A percentile compares a stretch with the other conserved stretches of the same genome.
Evolutionary conservation across 37 sponge, comb jelly and placozoan genomes (phyloP).

Genomic region (Diacarnus erythraeanus): DNA sequence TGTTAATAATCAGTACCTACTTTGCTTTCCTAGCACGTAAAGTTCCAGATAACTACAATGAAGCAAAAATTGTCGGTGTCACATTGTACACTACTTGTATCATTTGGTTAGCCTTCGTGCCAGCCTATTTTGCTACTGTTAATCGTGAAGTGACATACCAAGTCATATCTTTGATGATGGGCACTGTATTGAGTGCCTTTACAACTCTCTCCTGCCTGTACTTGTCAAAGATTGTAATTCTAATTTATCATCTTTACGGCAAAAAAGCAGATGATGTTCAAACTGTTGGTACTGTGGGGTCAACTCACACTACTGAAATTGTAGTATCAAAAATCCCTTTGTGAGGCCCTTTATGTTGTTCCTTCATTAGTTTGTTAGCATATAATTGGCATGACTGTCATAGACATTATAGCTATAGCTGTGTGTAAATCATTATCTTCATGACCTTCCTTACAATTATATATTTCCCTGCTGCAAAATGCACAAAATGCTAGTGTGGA

Average conservation of each 20-base stretch:
- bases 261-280: no score
- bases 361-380: no score
- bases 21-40: slow-evolving; percentile 56
- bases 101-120: slow-evolving; percentile 68
- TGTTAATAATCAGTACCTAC: slow-evolving; percentile 46
- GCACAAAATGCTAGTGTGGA: no score
- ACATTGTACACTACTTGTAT: slow-evolving; percentile 33
- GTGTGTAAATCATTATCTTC: no score
- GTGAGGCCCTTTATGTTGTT: no score
- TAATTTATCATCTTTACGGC: background rate
- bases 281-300: no score
- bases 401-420: no score
- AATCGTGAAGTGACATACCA: slow-evolving; percentile 5
- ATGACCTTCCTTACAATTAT: no score
- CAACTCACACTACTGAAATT: no score
- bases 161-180: slow-evolving; percentile 36
- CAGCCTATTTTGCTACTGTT: slow-evolving; percentile 36
- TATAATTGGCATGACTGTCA: no score
- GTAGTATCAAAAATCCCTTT: no score
- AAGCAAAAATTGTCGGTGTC: slow-evolving; percentile 55
- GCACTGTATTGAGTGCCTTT: slow-evolving; percentile 50
- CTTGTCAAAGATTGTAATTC: slow-evolving; percentile 40
- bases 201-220: slow-evolving; percentile 33
- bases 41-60: slow-evolving; percentile 67
- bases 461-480: no score